Evolutionary conservation across 2,888 invertebrate genomes (phyloP), one percentile per base, ranked within the genome.

Genomic region (Epirrhoe tristata): DNA sequence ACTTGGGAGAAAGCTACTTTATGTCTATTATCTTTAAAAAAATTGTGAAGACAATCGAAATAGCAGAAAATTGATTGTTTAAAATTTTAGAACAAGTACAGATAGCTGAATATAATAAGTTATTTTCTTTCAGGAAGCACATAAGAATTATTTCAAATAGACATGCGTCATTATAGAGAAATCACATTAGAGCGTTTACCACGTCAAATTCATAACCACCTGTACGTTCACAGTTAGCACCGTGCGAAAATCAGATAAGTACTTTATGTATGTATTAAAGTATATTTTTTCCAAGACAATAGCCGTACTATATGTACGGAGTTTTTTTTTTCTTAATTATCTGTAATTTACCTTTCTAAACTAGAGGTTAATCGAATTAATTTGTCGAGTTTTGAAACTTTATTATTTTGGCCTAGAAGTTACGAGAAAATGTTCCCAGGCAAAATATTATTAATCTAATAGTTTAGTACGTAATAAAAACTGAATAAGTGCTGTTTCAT

Each of bases 191-290:
- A 48, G 46, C 52, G 7, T 31, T 57, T 46, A 62, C 61, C 64
- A 53, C 57, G 64, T 68, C 61, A 31, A 68, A 68, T 68, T 31
- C 16, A 46, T 58, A 68, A 75, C 91, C 86, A 70, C 81, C 89
- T 88, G 87, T 92, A 86, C 74, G 78, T 67, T 73, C 77, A 90
- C 89, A 85, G 91, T 91, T 90, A 88, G 78, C 78, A 82, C 85
- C 93, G 93, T 93, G 93, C 86, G 93, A 93, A 93, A 91, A 93
- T 93, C 93, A 81, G 93, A 93, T 93, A 93, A 83, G 6, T 77
- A 82, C 54, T 85, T 87, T 91, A 90, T 89, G 88, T 88, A 86
- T 84, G 89, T 89, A 90, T 87, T 74, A 89, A 86, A 81, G 89
- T 82, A 89, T 90, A 90, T 92, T 90, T 91, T 88, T 91, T 86